These are phyloP conservation scores for Leucoraja ocellata DNA, from an alignment of 2,797 vertebrate species.

Conservation along the genomic window DNA sequence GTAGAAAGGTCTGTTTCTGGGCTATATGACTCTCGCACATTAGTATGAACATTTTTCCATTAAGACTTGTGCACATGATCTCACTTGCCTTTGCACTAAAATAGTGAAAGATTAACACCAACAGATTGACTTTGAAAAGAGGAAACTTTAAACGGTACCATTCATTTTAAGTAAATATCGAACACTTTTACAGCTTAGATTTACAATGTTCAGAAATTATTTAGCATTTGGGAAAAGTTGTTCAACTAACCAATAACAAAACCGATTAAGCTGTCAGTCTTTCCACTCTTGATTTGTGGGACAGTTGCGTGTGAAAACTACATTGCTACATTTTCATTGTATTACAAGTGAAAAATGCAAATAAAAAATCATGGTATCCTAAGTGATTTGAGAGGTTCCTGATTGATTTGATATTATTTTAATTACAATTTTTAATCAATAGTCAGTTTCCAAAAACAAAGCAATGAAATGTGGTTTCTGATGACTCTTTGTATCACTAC, in stretches of 20 bases:
- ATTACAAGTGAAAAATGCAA: background rate
- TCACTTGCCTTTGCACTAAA: background rate
- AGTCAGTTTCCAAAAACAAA: too few relatives aligned
- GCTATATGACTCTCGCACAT: too few relatives aligned
- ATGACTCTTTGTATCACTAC: too few relatives aligned
- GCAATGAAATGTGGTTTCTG: too few relatives aligned
- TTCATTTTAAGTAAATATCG: background rate
- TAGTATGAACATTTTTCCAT: background rate
- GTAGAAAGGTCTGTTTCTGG: too few relatives aligned
- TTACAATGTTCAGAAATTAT: background rate
- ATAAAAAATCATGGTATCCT: background rate
- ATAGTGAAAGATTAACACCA: background rate
- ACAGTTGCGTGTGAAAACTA: background rate
- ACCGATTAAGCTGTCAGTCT: background rate
- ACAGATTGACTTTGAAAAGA: background rate
- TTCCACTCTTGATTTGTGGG: background rate
- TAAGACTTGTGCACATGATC: background rate
- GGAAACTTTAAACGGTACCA: background rate
- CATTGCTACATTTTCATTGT: background rate
- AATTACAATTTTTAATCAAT: background rate
- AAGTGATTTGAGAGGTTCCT: background rate
- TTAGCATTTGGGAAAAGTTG: background rate
- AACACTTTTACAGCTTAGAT: background rate
- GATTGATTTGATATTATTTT: background rate
- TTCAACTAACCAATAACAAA: background rate